Conservation (phyloP, 1,140 invertebrate genomes). For the Diorhabda sublineata region DNA sequence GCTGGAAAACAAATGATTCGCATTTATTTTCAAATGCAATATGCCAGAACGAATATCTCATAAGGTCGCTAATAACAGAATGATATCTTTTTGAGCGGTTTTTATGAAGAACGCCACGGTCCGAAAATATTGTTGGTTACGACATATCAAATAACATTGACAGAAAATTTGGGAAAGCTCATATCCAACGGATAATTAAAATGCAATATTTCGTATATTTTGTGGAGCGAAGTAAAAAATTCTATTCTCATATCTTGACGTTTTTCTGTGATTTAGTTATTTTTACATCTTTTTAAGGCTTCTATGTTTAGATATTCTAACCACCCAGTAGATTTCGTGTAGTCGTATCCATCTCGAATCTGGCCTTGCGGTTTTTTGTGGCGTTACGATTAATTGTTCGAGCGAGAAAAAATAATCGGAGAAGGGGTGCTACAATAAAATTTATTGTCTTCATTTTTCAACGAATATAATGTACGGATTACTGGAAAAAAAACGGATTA, state of each 20-base stretch:
- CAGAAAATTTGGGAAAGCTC: too few relatives aligned
- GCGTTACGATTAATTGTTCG: background rate
- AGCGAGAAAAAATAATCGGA: conserved; percentile 2
- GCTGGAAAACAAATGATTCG: background rate
- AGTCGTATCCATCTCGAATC: too few relatives aligned
- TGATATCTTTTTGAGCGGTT: background rate
- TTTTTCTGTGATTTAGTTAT: too few relatives aligned
- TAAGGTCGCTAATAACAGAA: background rate
- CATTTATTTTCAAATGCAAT: conserved; percentile 1
- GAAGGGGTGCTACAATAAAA: conserved; percentile 1
- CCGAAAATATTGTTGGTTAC: background rate
- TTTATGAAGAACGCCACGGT: background rate
- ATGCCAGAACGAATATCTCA: background rate
- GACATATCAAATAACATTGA: background rate
- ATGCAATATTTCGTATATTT: too few relatives aligned
- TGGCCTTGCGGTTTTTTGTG: background rate
- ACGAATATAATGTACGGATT: conserved; percentile 2
- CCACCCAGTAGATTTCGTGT: too few relatives aligned
- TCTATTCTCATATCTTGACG: too few relatives aligned
- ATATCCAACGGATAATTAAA: too few relatives aligned
- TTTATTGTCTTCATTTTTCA: conserved; percentile 3
- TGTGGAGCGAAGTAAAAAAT: too few relatives aligned
- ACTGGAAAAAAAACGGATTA: background rate
- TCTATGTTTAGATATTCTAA: too few relatives aligned
- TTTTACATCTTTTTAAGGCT: too few relatives aligned